Conservation (phyloP, 2,888 invertebrate species). For the Nomada ferruginata region DNA sequence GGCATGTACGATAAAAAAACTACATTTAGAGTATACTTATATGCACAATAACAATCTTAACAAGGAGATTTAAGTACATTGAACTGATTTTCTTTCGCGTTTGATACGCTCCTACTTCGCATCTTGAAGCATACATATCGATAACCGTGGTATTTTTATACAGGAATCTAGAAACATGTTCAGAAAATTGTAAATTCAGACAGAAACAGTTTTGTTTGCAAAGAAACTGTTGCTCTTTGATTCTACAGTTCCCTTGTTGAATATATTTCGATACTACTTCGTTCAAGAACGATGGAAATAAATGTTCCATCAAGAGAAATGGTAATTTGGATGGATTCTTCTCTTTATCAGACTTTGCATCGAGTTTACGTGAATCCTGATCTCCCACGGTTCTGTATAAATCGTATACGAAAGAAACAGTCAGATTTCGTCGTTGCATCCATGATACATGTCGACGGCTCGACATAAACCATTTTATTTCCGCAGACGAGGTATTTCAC, state of each 20-base stretch:
- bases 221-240: background rate
- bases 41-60: slow-evolving; percentile 59
- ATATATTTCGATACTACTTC: background rate
- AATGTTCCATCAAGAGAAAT: background rate
- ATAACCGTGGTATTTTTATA: no score
- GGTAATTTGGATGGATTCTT: background rate
- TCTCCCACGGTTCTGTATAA: background rate
- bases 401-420: slow-evolving; percentile 7
- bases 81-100: slow-evolving; percentile 4
- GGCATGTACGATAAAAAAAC: slow-evolving; percentile 35
- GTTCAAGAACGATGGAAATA: background rate
- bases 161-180: no score
- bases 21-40: slow-evolving; percentile 54
- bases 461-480: slow-evolving; percentile 1
- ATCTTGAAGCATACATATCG: no score
- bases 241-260: background rate
- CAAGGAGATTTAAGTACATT: slow-evolving; percentile 65
- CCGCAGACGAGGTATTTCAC: slow-evolving; percentile 2
- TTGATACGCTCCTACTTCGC: background rate
- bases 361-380: background rate
- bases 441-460: slow-evolving; percentile 2
- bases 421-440: slow-evolving; percentile 18
- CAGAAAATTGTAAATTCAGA: no score
- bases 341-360: background rate
- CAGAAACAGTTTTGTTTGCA: background rate